A percentile compares a stretch with the other conserved stretches of the same genome.
Conservation (phyloP, 2,888 invertebrate species). For the Andrena haemorrhoa region DNA sequence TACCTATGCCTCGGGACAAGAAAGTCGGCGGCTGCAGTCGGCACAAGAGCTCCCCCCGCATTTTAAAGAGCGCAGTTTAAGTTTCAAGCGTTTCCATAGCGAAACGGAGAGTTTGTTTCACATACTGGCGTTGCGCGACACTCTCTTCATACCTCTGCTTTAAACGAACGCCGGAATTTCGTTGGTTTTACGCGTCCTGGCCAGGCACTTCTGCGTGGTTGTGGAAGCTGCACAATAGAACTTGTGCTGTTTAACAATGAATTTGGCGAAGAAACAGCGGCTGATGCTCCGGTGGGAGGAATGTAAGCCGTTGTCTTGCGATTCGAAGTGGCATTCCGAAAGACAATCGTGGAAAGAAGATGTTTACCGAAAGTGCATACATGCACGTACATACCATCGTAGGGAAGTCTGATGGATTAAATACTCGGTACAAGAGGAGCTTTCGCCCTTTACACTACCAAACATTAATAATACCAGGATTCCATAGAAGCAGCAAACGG, state of each 20-base stretch:
- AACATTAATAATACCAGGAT: background rate
- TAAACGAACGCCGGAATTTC: constrained; percentile 21
- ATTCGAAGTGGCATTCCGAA: background rate
- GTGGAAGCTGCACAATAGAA: background rate
- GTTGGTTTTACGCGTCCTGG: constrained; percentile 7
- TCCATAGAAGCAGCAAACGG: background rate
- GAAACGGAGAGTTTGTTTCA: constrained; percentile 53
- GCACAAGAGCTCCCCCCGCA: constrained; percentile 35
- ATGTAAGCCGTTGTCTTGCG: background rate
- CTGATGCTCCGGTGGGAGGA: background rate
- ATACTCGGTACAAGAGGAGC: too few relatives aligned
- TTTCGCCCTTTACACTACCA: background rate
- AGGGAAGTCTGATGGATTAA: too few relatives aligned
- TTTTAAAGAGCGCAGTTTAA: constrained; percentile 47
- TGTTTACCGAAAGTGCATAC: background rate
- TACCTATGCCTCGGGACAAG: constrained; percentile 34
- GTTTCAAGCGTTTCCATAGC: constrained; percentile 59
- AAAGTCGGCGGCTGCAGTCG: constrained; percentile 36
- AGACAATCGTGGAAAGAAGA: background rate
- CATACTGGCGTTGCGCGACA: constrained; percentile 37
- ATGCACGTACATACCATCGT: too few relatives aligned
- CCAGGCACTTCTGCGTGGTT: background rate
- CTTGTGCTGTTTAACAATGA: background rate
- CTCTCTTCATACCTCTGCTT: background rate
- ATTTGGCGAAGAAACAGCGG: background rate